Evolutionary conservation across 2,888 invertebrate species (phyloP).

Genomic region (Leuctra nigra): DNA sequence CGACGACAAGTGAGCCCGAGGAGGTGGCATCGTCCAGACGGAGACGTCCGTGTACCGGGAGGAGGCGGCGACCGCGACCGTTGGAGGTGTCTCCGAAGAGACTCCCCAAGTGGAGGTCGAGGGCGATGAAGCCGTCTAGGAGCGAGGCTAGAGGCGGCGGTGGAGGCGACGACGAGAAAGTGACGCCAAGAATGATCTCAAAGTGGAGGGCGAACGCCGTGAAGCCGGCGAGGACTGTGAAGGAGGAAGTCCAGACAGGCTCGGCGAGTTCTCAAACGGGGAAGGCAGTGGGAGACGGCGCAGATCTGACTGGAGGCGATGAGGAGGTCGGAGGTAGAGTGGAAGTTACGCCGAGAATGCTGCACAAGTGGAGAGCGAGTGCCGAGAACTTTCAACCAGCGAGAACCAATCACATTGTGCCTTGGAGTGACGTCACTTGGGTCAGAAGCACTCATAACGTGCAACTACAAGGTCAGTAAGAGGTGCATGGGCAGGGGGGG

Average conservation of each 20-base stretch:
- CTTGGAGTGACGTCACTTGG: slow-evolving; percentile 44
- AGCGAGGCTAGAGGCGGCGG: slow-evolving; percentile 35
- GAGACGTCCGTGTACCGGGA: background rate
- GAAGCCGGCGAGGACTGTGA: slow-evolving; percentile 31
- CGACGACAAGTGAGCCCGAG: slow-evolving; percentile 39
- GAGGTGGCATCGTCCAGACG: background rate
- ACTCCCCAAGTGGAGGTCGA: slow-evolving; percentile 48
- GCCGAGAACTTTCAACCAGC: slow-evolving; percentile 66
- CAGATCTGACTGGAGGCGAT: background rate
- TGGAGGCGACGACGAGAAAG: background rate
- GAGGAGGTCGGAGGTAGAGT: background rate
- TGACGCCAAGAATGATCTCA: background rate
- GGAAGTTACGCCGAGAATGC: slow-evolving; percentile 45
- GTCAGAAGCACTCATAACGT: no score
- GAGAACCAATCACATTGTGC: slow-evolving; percentile 60
- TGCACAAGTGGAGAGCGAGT: slow-evolving; percentile 70
- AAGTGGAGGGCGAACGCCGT: no score
- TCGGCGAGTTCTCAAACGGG: no score
- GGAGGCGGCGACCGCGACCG: background rate
- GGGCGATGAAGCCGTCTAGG: slow-evolving; percentile 54
- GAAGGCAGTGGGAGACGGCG: background rate
- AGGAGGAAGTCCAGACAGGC: background rate
- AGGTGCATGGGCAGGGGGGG: no score
- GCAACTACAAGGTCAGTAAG: no score
- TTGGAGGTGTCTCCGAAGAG: slow-evolving; percentile 21